phyloP scores from a whole-genome alignment of 2,797 vertebrate species.

The Labroides dimidiatus region DNA sequence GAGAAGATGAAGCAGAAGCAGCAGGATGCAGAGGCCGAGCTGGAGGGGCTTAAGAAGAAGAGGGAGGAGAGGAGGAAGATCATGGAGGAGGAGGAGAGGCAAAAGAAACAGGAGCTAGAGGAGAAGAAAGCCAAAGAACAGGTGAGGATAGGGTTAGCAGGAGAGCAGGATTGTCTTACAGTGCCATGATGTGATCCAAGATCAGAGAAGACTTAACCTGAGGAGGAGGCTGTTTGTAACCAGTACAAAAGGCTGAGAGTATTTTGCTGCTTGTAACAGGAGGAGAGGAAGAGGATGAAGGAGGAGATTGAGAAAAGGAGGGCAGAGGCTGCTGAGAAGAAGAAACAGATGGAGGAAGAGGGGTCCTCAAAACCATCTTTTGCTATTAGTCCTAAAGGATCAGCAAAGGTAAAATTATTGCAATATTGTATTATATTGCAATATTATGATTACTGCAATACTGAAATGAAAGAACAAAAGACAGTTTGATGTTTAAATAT shows the following conservation, averaged over 20 bases:
- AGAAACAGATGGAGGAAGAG: conserved; percentile 85
- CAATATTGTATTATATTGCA: no score
- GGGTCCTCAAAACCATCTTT: conserved; percentile 87
- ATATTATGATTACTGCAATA: no score
- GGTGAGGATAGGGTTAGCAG: conserved; percentile 64
- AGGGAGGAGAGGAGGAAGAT: conserved; percentile 93
- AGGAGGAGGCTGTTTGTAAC: not conserved
- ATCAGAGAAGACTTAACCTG: not conserved
- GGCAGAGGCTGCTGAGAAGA: conserved; percentile 96
- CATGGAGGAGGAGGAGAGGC: conserved; percentile 93
- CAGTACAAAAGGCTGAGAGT: not conserved
- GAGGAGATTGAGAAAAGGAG: conserved; percentile 97
- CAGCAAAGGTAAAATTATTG: conserved; percentile 87
- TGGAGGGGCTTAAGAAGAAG: conserved; percentile 94
- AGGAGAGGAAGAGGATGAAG: conserved; percentile 94
- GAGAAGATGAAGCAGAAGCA: conserved; percentile 96
- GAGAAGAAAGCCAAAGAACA: conserved; percentile 92
- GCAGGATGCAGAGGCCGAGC: conserved; percentile 89
- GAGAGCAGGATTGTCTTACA: no score
- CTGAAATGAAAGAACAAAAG: no score
- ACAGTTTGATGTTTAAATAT: no score
- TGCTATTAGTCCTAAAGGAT: conserved; percentile 91
- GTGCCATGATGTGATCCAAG: no score
- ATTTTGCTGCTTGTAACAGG: conserved; percentile 75
- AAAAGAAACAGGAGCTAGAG: conserved; percentile 89